phyloP scores from a whole-genome alignment of 2,797 vertebrate species.

The Molossus molossus region DNA sequence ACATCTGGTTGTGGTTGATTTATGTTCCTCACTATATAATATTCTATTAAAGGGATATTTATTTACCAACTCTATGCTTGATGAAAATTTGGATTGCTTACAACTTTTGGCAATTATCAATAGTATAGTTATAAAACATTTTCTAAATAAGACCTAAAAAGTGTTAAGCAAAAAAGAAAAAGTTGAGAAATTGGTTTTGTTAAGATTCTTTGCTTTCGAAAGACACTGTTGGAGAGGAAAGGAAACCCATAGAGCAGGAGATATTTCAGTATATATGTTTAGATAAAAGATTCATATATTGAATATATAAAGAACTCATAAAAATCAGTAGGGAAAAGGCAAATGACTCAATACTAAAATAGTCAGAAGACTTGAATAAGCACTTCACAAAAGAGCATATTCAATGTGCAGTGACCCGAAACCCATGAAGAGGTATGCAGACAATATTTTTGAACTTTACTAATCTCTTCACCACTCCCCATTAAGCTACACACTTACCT shows the following conservation, averaged over 20 bases:
- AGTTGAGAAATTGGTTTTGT: not conserved
- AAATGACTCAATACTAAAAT: conserved; percentile 24
- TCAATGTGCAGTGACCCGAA: not conserved
- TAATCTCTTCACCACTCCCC: not conserved
- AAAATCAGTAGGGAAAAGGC: not conserved
- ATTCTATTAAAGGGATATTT: conserved; percentile 19
- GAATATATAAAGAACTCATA: not conserved
- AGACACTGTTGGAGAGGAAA: conserved; percentile 16
- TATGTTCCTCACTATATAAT: not conserved
- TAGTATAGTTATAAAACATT: not conserved
- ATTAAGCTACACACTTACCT: not conserved
- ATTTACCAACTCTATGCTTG: not conserved
- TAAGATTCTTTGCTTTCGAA: conserved; percentile 45
- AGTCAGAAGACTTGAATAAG: not conserved
- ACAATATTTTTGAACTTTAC: not conserved
- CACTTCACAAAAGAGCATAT: not conserved
- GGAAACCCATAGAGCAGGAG: not conserved
- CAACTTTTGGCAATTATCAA: conserved; percentile 23
- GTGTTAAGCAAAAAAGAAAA: conserved; percentile 12
- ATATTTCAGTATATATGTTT: not conserved
- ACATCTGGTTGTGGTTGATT: not conserved
- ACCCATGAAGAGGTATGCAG: not conserved
- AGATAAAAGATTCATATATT: not conserved
- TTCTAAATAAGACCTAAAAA: not conserved
- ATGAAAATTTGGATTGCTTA: not conserved